These are phyloP conservation scores for Serrognathus titanus DNA, from an alignment of 2,888 invertebrate genomes.

Conservation along the genomic window DNA sequence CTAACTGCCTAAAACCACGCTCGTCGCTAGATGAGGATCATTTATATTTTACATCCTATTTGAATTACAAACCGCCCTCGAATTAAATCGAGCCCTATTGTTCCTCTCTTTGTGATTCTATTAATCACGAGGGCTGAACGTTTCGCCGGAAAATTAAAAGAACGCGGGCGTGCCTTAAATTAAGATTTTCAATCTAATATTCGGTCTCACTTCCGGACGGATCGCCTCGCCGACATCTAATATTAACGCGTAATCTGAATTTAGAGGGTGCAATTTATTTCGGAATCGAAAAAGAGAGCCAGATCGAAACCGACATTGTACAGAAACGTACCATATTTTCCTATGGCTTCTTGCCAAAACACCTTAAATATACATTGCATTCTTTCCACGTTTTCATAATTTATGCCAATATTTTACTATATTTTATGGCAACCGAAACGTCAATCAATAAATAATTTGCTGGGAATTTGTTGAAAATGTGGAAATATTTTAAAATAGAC, in stretches of 20 bases:
- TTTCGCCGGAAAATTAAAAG: background rate
- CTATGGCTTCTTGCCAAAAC: conserved; percentile 1
- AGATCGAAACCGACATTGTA: background rate
- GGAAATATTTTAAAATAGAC: too few species aligned
- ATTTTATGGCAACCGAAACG: too few species aligned
- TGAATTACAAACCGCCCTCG: conserved; percentile 7
- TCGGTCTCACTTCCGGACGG: too few species aligned
- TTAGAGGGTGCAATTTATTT: too few species aligned
- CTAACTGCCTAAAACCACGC: conserved; percentile 26
- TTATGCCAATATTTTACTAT: too few species aligned
- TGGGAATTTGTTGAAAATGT: too few species aligned
- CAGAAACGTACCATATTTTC: background rate
- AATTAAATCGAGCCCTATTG: conserved; percentile 19
- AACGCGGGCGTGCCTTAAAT: conserved; percentile 4
- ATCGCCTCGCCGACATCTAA: too few species aligned
- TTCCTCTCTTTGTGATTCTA: conserved; percentile 17
- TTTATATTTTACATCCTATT: conserved; percentile 24
- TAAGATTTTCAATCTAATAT: conserved; percentile 1
- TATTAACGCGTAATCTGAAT: too few species aligned
- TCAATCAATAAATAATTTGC: too few species aligned
- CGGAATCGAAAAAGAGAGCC: background rate
- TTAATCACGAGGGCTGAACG: conserved; percentile 7
- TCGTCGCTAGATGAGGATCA: conserved; percentile 27
- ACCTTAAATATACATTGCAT: background rate
- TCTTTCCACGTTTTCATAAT: too few species aligned